Conservation (phyloP, 2,888 invertebrate species). For the Lottia gigantea region DNA sequence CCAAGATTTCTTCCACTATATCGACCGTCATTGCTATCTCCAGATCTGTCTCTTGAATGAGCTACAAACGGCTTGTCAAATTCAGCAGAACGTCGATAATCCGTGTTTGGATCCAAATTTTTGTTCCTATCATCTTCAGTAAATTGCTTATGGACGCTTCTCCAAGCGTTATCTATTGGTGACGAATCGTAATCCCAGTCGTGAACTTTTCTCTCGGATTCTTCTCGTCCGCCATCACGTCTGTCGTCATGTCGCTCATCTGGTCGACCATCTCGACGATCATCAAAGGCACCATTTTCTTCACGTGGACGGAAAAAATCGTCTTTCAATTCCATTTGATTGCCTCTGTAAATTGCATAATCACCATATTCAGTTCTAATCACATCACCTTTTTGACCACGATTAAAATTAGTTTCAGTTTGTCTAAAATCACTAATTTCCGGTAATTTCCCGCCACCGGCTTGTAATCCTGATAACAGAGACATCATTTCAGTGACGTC, state of each 20-base stretch:
- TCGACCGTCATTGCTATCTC: constrained; percentile 15
- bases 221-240: constrained; percentile 7
- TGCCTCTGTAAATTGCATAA: constrained; percentile 39
- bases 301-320: constrained; percentile 39
- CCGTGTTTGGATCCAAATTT: neutral
- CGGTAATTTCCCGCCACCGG: constrained; percentile 8
- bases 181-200: neutral
- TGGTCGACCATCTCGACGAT: constrained; percentile 17
- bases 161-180: neutral
- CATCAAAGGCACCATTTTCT: constrained; percentile 17
- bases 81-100: neutral
- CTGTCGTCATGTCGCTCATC: constrained; percentile 16
- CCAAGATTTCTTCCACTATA: neutral
- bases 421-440: constrained; percentile 16
- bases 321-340: constrained; percentile 38
- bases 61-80: neutral
- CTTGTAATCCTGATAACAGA: constrained; percentile 23
- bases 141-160: neutral
- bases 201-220: neutral
- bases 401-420: constrained; percentile 23
- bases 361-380: constrained; percentile 41
- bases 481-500: constrained; percentile 44
- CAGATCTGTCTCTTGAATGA: constrained; percentile 19
- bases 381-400: constrained; percentile 36
- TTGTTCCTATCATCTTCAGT: neutral